Percentiles rank a stretch among this genome's conserved stretches.
These are phyloP conservation scores for Phaetusa simplex DNA, from an alignment of 2,113 vertebrate species.

Conservation along the genomic window DNA sequence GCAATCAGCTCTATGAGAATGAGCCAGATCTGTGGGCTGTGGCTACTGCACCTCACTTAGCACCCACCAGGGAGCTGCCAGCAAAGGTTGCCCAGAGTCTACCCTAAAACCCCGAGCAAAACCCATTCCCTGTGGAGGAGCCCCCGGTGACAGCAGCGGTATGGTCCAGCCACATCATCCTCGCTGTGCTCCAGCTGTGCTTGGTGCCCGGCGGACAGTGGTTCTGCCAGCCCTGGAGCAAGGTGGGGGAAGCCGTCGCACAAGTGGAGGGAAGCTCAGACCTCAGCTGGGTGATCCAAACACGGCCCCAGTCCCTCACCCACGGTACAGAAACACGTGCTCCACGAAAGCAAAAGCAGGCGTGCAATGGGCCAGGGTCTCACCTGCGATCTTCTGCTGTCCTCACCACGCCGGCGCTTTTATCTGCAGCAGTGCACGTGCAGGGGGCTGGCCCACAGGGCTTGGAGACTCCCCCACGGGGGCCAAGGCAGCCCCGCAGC, in stretches of 20 bases:
- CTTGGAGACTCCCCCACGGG: background rate
- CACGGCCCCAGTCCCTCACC: background rate
- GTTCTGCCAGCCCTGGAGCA: background rate
- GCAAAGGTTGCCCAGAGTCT: background rate
- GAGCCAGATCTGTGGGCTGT: background rate
- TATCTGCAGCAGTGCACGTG: background rate
- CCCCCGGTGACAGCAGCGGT: fast-evolving
- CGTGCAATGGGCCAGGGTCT: background rate
- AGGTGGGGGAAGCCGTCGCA: background rate
- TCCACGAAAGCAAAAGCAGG: background rate
- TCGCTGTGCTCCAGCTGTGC: background rate
- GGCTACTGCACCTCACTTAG: background rate
- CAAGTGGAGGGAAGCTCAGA: background rate
- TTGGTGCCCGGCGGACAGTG: too few species aligned
- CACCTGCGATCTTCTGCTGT: background rate
- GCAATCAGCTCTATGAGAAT: background rate
- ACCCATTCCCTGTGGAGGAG: background rate
- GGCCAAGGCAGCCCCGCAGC: fast-evolving
- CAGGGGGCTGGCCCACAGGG: background rate
- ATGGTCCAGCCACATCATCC: background rate
- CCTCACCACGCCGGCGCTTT: background rate
- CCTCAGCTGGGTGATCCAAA: background rate
- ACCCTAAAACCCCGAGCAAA: fast-evolving
- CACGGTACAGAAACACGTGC: background rate
- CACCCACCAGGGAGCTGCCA: background rate